Conservation (phyloP, 2,797 vertebrate species). For the Sphaeramia orbicularis region DNA sequence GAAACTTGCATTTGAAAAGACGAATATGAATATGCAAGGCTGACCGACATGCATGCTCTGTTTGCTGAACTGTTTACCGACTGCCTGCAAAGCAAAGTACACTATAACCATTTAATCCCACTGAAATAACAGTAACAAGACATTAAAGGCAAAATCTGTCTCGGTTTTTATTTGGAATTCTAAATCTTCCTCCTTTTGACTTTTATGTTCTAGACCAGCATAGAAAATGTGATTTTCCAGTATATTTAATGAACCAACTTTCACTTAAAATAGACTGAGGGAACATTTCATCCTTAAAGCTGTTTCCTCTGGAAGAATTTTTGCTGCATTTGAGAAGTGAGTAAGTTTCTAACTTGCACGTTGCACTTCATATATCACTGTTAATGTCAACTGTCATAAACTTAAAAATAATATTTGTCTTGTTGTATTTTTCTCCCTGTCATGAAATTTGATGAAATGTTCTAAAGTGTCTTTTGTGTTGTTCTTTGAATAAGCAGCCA, state of each 20-base stretch:
- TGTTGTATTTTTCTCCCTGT: conserved; percentile 70
- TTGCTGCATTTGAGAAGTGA: conserved; percentile 54
- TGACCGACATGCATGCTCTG: conserved; percentile 71
- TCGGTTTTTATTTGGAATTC: conserved; percentile 75
- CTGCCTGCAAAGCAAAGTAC: conserved; percentile 52
- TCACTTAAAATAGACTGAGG: conserved; percentile 76
- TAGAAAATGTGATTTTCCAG: conserved; percentile 79
- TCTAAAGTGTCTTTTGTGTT: conserved; percentile 64
- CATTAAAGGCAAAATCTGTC: conserved; percentile 71
- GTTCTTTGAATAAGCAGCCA: conserved; percentile 58
- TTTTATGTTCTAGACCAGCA: conserved; percentile 64
- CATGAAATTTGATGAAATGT: conserved; percentile 75
- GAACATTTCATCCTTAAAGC: conserved; percentile 63
- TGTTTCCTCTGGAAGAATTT: conserved; percentile 67
- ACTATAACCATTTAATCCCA: conserved; percentile 63
- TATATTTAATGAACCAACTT: conserved; percentile 76
- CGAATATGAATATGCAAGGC: conserved; percentile 43
- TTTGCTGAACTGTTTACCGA: conserved; percentile 79
- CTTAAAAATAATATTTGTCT: conserved; percentile 76
- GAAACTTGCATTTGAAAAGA: conserved; percentile 60
- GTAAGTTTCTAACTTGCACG: conserved; percentile 57
- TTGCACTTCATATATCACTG: conserved; percentile 74
- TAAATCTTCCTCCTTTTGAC: conserved; percentile 64
- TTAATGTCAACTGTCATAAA: conserved; percentile 74
- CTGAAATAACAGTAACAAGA: conserved; percentile 70